Evolutionary conservation across 2,888 invertebrate genomes (phyloP).

Genomic region (Meloe dianella): DNA sequence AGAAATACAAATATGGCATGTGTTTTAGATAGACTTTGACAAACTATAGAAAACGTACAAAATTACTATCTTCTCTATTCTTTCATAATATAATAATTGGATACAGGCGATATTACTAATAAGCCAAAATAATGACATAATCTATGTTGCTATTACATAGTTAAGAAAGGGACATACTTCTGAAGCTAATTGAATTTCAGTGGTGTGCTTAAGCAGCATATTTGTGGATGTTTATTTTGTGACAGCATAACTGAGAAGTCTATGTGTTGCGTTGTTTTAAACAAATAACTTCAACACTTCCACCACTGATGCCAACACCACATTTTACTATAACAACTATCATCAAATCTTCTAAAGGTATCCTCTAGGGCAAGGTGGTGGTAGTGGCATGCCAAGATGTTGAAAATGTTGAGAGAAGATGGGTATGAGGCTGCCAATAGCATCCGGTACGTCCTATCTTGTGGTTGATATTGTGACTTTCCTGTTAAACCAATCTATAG

Average conservation of each 20-base stretch:
- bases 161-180: constrained; percentile 26
- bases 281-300: neutral
- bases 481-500: neutral
- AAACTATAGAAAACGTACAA: no score
- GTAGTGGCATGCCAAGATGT: constrained; percentile 17
- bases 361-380: neutral
- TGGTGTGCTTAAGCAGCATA: constrained; percentile 21
- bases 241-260: constrained; percentile 27
- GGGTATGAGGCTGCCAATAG: constrained; percentile 6
- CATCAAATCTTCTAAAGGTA: constrained; percentile 16
- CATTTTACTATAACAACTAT: neutral
- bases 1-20: neutral
- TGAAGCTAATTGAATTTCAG: constrained; percentile 29
- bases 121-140: constrained; percentile 21
- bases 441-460: constrained; percentile 27
- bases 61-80: no score
- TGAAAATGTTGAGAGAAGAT: constrained; percentile 8
- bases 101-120: neutral
- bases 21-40: no score
- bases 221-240: constrained; percentile 26
- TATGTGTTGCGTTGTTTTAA: neutral
- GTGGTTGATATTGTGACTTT: constrained; percentile 25
- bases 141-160: constrained; percentile 21
- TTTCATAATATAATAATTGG: no score
- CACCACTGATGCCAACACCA: neutral